phyloP scores from a whole-genome alignment of 2,113 vertebrate species.

The Vidua chalybeata region DNA sequence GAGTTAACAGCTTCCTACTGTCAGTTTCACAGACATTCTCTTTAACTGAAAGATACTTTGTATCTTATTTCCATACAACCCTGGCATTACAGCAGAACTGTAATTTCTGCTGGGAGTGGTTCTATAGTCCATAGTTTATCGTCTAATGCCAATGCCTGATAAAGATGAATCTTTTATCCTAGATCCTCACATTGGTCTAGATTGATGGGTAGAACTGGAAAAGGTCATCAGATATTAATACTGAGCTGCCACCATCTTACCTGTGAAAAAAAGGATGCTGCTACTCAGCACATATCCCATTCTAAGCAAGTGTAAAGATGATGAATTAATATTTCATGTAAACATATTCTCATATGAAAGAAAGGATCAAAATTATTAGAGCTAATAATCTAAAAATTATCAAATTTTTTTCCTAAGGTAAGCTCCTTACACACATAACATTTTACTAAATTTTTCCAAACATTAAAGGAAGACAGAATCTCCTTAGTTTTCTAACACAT shows the following conservation, averaged over 20 bases:
- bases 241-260: not conserved
- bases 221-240: not conserved
- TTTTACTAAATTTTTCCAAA: not conserved
- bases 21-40: not conserved
- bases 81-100: not conserved
- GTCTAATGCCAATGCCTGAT: not conserved
- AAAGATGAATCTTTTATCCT: not conserved
- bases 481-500: not conserved
- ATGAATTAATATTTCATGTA: not conserved
- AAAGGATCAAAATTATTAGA: not conserved
- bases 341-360: not conserved
- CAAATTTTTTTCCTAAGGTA: not conserved
- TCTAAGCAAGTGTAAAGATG: not conserved
- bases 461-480: not conserved
- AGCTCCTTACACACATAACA: accelerated
- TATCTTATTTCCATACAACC: not conserved
- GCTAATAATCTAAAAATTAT: not conserved
- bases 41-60: not conserved
- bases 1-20: not conserved
- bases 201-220: not conserved
- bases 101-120: not conserved
- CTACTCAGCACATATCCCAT: not conserved
- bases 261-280: not conserved
- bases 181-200: not conserved
- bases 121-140: not conserved